phyloP scores from a whole-genome alignment of 2,113 vertebrate species.

The Zeus faber region DNA sequence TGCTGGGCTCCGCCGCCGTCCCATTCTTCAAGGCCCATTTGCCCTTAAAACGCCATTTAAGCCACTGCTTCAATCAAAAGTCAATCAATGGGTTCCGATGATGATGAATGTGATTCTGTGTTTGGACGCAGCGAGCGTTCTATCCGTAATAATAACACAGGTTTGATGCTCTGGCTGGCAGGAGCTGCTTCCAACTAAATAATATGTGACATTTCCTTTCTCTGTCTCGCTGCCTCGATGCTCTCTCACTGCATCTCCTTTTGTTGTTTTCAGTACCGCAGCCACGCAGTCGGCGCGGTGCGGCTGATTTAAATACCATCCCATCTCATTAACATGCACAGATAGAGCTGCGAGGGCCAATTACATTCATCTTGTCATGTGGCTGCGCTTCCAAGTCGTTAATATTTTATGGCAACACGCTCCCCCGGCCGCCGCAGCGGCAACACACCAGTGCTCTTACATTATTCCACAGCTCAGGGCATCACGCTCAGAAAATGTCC shows the following conservation, averaged over 20 bases:
- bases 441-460: conserved; percentile 67
- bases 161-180: too few relatives aligned
- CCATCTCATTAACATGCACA: conserved; percentile 80
- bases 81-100: too few relatives aligned
- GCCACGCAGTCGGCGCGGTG: conserved; percentile 55
- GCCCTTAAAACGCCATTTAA: too few relatives aligned
- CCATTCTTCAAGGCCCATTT: too few relatives aligned
- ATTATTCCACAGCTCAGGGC: conserved; percentile 69
- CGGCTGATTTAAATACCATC: conserved; percentile 76
- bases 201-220: conserved; percentile 57
- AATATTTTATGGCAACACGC: conserved; percentile 78
- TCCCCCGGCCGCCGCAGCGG: conserved; percentile 61
- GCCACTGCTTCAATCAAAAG: too few relatives aligned
- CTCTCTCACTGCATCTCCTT: conserved; percentile 62
- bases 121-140: too few relatives aligned
- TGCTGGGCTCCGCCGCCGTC: too few relatives aligned
- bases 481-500: conserved; percentile 58
- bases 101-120: too few relatives aligned
- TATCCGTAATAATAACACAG: too few relatives aligned
- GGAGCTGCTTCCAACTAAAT: conserved; percentile 24
- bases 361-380: conserved; percentile 80
- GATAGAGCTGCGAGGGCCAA: conserved; percentile 79
- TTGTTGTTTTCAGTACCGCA: conserved; percentile 63
- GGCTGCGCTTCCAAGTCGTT: conserved; percentile 73
- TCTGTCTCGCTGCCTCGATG: conserved; percentile 50